phyloP scores from a whole-genome alignment of 2,888 invertebrate genomes.

The Falcaria lacertinaria region DNA sequence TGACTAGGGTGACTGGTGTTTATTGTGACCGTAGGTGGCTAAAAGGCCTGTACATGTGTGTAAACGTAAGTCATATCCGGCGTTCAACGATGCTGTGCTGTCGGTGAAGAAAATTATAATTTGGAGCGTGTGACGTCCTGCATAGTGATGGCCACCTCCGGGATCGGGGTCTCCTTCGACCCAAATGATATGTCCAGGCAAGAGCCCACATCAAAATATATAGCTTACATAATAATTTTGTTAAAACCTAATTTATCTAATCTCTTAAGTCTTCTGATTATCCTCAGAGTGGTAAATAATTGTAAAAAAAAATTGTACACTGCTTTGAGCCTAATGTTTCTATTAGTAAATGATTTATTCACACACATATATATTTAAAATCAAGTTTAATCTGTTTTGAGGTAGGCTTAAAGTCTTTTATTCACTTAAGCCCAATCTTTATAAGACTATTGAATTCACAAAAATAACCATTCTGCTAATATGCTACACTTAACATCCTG shows the following conservation, averaged over 20 bases:
- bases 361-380: too few relatives aligned
- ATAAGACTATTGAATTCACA: too few relatives aligned
- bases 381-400: too few relatives aligned
- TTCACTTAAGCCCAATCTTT: too few relatives aligned
- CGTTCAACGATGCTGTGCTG: conserved; percentile 42
- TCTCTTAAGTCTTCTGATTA: neutral
- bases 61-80: conserved; percentile 49
- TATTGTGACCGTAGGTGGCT: conserved; percentile 1
- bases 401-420: too few relatives aligned
- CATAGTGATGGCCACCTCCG: conserved; percentile 66
- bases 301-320: too few relatives aligned
- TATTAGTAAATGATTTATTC: too few relatives aligned
- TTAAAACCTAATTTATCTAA: neutral
- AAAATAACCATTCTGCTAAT: too few relatives aligned
- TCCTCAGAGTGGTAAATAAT: too few relatives aligned
- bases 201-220: conserved; percentile 7
- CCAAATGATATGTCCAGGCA: conserved; percentile 84
- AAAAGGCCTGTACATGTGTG: conserved; percentile 3
- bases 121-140: conserved; percentile 28
- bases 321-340: too few relatives aligned
- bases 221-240: neutral
- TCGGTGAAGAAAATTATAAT: conserved; percentile 39
- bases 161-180: conserved; percentile 84
- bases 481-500: too few relatives aligned
- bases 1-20: conserved; percentile 11